Base-by-base conservation (phyloP, 1,140 invertebrate genomes). In the Choristoneura fumiferana region DNA sequence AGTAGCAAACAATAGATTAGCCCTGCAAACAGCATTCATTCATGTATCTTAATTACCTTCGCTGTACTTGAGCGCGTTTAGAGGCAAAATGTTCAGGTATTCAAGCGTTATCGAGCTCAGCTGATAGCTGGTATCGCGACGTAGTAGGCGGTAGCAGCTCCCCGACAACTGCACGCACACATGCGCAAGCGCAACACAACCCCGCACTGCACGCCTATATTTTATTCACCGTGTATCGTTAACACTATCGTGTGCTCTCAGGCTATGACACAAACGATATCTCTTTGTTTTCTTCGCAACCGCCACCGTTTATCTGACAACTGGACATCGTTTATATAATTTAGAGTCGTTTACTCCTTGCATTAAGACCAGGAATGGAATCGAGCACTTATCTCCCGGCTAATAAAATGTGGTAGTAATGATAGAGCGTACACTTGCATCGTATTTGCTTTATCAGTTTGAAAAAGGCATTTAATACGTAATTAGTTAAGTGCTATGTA, bases 221-320 rank as follows among this genome's bases (percentile, higher is more conserved):
- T 29, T 6, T 29, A 29, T 29, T 57, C 60, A 56, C 29, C 45
- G 58, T 65, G 57, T 56, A 62, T 57, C 34, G 52, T 34, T 45
- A 57, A 59, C 62, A 55, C 54, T 57, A 65, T 67, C 61, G 62
- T 22, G 43, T 22, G 6, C 22, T 29, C 2, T 6, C 2, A 29
- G 22, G 22, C 22, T 29, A 57, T 63, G 62, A 74, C 64, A 72
- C 67, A 63, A 61, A 36, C 62, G 69, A 71, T 77, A 79, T 78
- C 59, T 65, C 70, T 78, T 74, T 79, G 73, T 82, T 82, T 79
- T 82, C 70, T 82, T 75, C 72, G 63, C 71, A 72, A 70, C 65
- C 56, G 62, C 60, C 69, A 60, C 65, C 59, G 55, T 57, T 71
- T 80, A 73, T 75, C 67, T 70, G 63, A 60, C 66, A 71, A 69